Evolutionary conservation across 2,888 invertebrate species (phyloP), one percentile per base, ranked within the genome.

Genomic region (Clepsis dumicolana): DNA sequence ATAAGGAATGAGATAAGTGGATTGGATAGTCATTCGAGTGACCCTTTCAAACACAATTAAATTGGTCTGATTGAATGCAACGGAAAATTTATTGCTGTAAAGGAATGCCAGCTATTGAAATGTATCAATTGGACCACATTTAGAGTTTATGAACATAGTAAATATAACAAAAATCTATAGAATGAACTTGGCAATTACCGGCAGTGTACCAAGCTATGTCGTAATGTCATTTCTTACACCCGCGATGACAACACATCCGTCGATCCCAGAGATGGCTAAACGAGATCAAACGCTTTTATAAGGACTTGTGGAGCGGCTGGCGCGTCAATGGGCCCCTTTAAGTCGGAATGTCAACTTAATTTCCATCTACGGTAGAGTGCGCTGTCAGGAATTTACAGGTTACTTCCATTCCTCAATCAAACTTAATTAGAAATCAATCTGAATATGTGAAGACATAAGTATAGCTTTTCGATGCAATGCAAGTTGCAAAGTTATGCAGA

Each of bases 221-320:
- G 63, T 41, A 70, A 73, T 67, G 67, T 70, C 41, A 68, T 62
- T 72, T 75, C 72, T 71, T 71, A 32, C 69, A 44, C 59, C 60
- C 35, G n/a, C 53, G 53, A 63, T 71, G 52, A 41, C 71, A 69
- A 73, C 73, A 74, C 71, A 73, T 73, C 73, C 73, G 71, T 35
- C 56, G 57, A 50, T 27, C 59, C 56, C 70, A 69, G 53, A 71
- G 73, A 73, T 69, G 72, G 52, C 50, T 54, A 65, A 76, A 73
- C 71, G 60, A 72, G 76, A 71, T 72, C 74, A 59, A 70, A 48
- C 24, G 16, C 53, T 69, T 56, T 10, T 64, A 70, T 63, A 72
- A 50, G 73, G 76, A 64, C 53, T 71, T 73, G 25, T 69, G 61
- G 72, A 67, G 70, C 71, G 56, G 67, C 60, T 57, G 35, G 64